phyloP scores from a whole-genome alignment of 2,888 invertebrate species.

The Acrobeloides nanus region DNA sequence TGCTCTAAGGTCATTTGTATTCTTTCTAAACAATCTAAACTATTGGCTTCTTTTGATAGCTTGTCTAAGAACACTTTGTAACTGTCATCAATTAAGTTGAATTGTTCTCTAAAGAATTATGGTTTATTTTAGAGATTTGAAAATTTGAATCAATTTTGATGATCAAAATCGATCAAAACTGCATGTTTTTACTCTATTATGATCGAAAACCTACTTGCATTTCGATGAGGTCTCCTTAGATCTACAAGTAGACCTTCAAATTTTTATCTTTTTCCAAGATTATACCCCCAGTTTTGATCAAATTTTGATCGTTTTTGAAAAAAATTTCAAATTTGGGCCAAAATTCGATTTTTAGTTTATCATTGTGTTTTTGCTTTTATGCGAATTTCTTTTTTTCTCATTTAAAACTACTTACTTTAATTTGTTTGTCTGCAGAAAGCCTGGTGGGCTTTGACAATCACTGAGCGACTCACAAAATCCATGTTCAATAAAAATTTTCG shows the following conservation, averaged over 20 bases:
- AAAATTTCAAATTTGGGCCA: too few species aligned
- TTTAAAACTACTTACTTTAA: conserved; percentile 21
- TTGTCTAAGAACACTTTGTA: conserved; percentile 34
- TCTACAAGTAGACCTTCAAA: too few species aligned
- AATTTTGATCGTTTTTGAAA: too few species aligned
- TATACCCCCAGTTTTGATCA: too few species aligned
- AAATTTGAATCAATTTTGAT: neutral
- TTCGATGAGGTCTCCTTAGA: too few species aligned
- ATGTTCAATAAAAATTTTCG: conserved; percentile 38
- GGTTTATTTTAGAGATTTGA: neutral
- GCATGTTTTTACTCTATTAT: too few species aligned
- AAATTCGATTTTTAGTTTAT: too few species aligned
- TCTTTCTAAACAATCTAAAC: conserved; percentile 21
- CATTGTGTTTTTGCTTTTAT: neutral
- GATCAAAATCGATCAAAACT: too few species aligned
- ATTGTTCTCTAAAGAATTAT: conserved; percentile 17
- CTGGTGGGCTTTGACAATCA: conserved; percentile 32
- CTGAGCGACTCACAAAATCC: conserved; percentile 45
- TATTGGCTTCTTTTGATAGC: conserved; percentile 25
- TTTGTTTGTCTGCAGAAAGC: conserved; percentile 24
- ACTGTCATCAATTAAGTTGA: conserved; percentile 28
- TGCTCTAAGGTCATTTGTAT: conserved; percentile 29
- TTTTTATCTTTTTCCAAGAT: too few species aligned
- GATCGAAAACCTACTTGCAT: too few species aligned
- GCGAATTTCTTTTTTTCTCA: neutral